phyloP scores from a whole-genome alignment of 2,113 vertebrate genomes.

The Aspiorhynchus laticeps region DNA sequence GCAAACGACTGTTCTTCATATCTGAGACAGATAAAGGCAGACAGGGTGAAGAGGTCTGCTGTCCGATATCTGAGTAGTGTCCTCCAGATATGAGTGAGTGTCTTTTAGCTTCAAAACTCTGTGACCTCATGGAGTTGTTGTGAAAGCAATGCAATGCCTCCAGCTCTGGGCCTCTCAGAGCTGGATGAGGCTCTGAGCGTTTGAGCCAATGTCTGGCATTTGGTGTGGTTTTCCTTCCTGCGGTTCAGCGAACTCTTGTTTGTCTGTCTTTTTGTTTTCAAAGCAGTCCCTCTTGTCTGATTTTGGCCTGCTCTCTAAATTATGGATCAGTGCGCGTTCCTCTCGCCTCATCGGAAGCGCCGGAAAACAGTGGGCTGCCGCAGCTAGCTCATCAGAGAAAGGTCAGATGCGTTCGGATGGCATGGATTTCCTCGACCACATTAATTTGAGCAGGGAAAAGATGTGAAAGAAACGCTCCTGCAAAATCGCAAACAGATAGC shows the following conservation, averaged over 20 bases:
- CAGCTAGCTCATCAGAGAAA: conserved; percentile 42
- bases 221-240: conserved; percentile 13
- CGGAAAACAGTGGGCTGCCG: conserved; percentile 32
- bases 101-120: neutral
- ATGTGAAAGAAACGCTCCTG: neutral
- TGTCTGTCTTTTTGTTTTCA: conserved; percentile 31
- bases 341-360: conserved; percentile 2
- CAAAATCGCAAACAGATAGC: neutral
- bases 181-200: neutral
- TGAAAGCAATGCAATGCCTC: conserved; percentile 17
- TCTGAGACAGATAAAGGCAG: neutral
- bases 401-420: conserved; percentile 25
- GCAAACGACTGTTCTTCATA: neutral
- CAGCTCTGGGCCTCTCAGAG: neutral
- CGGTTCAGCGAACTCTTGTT: conserved; percentile 13
- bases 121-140: conserved; percentile 17
- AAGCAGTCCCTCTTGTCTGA: conserved; percentile 27
- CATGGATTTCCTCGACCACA: conserved; percentile 19
- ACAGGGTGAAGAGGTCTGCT: conserved; percentile 11
- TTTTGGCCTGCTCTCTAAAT: conserved; percentile 44
- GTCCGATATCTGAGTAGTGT: neutral
- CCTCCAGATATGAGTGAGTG: neutral
- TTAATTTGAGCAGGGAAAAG: conserved; percentile 2
- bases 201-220: conserved; percentile 1
- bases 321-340: conserved; percentile 50